Conservation (phyloP, 2,113 vertebrate species). For the Elaphurus davidianus region DNA sequence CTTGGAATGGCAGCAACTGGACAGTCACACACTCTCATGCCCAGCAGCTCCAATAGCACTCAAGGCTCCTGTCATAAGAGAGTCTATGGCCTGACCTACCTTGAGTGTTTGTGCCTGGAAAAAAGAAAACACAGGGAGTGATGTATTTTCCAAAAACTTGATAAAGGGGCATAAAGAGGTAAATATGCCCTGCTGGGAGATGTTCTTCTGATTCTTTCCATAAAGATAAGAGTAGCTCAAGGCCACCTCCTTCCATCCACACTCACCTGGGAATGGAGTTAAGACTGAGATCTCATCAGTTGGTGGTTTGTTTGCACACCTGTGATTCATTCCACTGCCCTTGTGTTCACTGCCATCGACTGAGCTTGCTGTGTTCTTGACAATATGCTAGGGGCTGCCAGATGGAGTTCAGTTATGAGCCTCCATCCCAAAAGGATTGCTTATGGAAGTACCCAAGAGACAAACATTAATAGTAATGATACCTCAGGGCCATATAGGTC, state of each 20-base stretch:
- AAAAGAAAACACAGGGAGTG: background rate
- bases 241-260: background rate
- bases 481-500: background rate
- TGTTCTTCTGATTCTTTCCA: conserved; percentile 40
- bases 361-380: background rate
- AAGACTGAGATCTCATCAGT: conserved; percentile 4
- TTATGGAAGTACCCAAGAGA: background rate
- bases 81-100: background rate
- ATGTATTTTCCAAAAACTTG: conserved; percentile 26
- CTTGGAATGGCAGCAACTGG: background rate
- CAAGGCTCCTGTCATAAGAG: background rate
- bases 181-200: conserved; percentile 1
- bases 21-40: background rate
- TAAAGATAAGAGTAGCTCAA: background rate
- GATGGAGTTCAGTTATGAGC: background rate
- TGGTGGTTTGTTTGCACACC: background rate
- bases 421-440: background rate
- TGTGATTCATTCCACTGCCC: background rate
- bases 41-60: background rate
- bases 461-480: background rate
- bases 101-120: background rate
- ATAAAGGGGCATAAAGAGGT: background rate
- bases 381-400: background rate
- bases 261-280: background rate
- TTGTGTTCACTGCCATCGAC: background rate